These are phyloP conservation scores for Sakesphorus luctuosus DNA, from an alignment of 2,113 vertebrate species.

Conservation along the genomic window DNA sequence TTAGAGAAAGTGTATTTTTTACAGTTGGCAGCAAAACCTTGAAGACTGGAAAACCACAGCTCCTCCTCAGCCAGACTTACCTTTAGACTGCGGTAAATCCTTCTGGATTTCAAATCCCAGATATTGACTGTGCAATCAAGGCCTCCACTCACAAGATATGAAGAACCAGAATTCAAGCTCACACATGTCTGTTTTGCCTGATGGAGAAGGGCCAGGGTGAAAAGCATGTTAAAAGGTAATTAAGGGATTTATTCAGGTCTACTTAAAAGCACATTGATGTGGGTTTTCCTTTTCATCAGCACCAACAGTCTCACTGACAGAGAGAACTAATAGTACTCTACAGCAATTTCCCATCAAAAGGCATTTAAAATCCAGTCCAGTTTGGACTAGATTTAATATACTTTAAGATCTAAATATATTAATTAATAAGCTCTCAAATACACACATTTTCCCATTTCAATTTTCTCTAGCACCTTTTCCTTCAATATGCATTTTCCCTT, in stretches of 20 bases:
- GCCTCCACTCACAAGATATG: constrained; percentile 90
- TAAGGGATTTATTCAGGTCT: neutral
- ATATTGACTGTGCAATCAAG: constrained; percentile 90
- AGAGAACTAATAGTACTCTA: neutral
- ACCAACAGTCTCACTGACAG: neutral
- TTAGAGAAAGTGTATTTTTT: neutral
- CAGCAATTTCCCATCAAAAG: neutral
- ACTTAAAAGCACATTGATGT: neutral
- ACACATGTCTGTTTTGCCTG: constrained; percentile 94
- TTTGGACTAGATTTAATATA: neutral
- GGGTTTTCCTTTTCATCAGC: neutral
- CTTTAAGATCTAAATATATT: neutral
- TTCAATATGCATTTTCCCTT: neutral
- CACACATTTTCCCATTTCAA: neutral
- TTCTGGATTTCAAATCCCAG: constrained; percentile 95
- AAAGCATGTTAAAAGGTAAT: neutral
- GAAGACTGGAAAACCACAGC: neutral
- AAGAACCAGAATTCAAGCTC: constrained; percentile 86
- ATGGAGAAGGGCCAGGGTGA: neutral
- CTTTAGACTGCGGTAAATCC: constrained; percentile 87
- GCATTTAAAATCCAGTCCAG: neutral
- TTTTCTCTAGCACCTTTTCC: neutral
- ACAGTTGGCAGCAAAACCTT: neutral
- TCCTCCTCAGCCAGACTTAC: constrained; percentile 65
- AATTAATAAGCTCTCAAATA: neutral